A percentile compares a stretch with the other conserved stretches of the same genome.
Conservation (phyloP, 2,888 invertebrate species). For the Ptilodon capucinus region DNA sequence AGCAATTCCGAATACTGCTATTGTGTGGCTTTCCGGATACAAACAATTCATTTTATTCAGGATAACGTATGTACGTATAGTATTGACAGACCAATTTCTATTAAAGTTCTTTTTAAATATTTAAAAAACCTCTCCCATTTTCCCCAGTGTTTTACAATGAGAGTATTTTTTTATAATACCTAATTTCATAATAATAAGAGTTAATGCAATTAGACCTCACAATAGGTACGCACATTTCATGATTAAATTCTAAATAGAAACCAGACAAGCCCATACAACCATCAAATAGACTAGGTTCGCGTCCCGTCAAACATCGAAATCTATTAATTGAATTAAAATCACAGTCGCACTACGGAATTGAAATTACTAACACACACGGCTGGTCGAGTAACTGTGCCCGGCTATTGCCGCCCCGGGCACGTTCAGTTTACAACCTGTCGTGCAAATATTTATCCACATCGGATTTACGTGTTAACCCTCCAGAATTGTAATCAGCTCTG, state of each 20-base stretch:
- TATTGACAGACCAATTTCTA: too few relatives aligned
- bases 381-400: constrained; percentile 68
- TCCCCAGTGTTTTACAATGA: too few relatives aligned
- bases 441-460: constrained; percentile 79
- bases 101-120: too few relatives aligned
- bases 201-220: too few relatives aligned
- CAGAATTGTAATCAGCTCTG: constrained; percentile 77
- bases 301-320: constrained; percentile 22
- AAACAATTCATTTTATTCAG: too few relatives aligned
- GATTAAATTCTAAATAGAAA: neutral
- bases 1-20: too few relatives aligned
- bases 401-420: constrained; percentile 66
- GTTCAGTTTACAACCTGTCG: constrained; percentile 76
- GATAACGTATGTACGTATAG: too few relatives aligned
- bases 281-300: neutral
- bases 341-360: constrained; percentile 41
- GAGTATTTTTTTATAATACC: too few relatives aligned
- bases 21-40: too few relatives aligned
- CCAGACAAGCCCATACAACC: neutral
- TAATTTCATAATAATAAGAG: too few relatives aligned
- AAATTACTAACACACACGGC: constrained; percentile 48
- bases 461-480: constrained; percentile 74
- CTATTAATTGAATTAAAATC: constrained; percentile 26
- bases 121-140: too few relatives aligned
- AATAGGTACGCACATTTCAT: too few relatives aligned